Conservation (phyloP, 2,888 invertebrate species). For the Tupiocoris notatus region DNA sequence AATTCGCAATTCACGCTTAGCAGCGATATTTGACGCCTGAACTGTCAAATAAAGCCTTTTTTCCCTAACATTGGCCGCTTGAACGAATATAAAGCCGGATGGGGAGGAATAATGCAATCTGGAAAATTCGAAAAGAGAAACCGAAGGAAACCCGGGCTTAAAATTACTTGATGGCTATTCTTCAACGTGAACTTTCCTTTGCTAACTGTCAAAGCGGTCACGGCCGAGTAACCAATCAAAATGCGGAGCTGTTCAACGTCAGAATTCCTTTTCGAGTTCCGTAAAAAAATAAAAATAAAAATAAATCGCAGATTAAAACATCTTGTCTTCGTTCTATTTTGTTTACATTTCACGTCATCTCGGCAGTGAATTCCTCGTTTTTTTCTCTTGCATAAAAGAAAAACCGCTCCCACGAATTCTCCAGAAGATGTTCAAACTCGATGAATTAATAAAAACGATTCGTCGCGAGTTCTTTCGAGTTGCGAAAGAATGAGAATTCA, state of each 20-base stretch:
- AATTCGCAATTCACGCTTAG: too few species aligned
- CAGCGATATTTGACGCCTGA: neutral
- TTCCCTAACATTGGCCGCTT: too few species aligned
- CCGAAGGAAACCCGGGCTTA: neutral
- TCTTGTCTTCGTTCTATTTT: neutral
- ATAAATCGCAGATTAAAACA: neutral
- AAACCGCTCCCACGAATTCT: too few species aligned
- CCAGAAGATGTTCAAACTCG: too few species aligned
- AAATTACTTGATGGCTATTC: neutral
- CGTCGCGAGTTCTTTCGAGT: too few species aligned
- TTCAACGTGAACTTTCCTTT: neutral
- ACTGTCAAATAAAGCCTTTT: neutral
- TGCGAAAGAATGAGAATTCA: too few species aligned
- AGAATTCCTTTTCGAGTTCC: neutral
- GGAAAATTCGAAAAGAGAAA: neutral
- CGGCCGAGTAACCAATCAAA: neutral
- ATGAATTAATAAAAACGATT: too few species aligned
- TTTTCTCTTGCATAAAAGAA: neutral
- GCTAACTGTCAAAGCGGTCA: neutral
- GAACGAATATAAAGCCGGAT: neutral
- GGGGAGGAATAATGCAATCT: neutral
- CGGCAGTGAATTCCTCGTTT: too few species aligned
- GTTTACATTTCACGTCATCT: neutral
- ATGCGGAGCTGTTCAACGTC: neutral
- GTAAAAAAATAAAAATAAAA: too few species aligned